Conservation (phyloP, 2,797 vertebrate genomes). For the Hippocampus kuda region DNA sequence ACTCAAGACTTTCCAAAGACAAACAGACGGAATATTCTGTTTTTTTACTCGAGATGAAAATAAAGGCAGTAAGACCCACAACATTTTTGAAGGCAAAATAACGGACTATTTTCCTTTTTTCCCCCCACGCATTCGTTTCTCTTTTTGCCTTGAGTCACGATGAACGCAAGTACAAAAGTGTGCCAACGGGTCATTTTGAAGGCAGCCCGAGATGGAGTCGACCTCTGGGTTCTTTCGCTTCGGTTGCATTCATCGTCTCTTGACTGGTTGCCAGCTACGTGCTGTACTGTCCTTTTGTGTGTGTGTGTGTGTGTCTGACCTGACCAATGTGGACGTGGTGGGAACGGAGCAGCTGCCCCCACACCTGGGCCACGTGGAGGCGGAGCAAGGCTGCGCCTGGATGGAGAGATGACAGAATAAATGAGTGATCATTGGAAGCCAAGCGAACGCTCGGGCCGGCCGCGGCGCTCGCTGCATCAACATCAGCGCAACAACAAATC, state of each 20-base stretch:
- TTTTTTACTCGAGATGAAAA: too few relatives aligned
- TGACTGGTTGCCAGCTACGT: background rate
- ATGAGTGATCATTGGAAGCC: conserved; percentile 27
- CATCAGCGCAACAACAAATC: conserved; percentile 12
- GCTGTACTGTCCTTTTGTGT: conserved; percentile 10
- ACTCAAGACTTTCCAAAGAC: too few relatives aligned
- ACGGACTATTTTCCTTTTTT: too few relatives aligned
- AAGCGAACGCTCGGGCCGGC: conserved; percentile 1
- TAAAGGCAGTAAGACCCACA: too few relatives aligned
- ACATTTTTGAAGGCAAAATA: too few relatives aligned
- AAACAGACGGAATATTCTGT: too few relatives aligned
- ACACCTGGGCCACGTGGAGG: conserved; percentile 35
- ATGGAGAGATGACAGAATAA: conserved; percentile 47
- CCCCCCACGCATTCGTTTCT: background rate
- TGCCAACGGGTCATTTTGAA: background rate
- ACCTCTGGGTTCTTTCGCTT: background rate
- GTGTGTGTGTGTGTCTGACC: conserved; percentile 16
- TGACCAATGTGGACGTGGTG: conserved; percentile 15
- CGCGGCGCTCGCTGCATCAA: conserved; percentile 20
- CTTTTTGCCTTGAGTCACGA: background rate
- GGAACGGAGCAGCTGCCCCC: conserved; percentile 39
- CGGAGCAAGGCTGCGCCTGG: conserved; percentile 39
- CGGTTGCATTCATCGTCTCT: background rate
- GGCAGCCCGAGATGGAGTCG: background rate
- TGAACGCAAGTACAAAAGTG: background rate